Evolutionary conservation across 2,797 vertebrate species (phyloP).

Genomic region (Falco cherrug): DNA sequence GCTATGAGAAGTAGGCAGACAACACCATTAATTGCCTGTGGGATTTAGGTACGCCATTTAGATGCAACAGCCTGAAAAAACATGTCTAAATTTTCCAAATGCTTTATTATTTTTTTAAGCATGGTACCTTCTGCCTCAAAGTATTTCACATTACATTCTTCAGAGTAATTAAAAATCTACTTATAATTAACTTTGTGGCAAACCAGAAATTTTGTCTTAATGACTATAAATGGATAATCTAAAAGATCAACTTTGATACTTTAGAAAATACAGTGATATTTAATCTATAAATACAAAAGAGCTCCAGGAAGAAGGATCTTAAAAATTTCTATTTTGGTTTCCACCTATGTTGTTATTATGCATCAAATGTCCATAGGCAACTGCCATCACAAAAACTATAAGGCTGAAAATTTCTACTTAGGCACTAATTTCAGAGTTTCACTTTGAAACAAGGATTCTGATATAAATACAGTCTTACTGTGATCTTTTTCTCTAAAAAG

Average conservation of each 20-base stretch:
- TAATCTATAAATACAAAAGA: neutral
- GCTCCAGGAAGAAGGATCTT: neutral
- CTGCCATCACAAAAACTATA: neutral
- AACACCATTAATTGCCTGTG: slow-evolving; percentile 38
- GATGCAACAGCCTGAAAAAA: slow-evolving; percentile 19
- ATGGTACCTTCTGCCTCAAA: neutral
- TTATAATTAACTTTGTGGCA: slow-evolving; percentile 3
- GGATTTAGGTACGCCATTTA: slow-evolving; percentile 4
- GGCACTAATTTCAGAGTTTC: neutral
- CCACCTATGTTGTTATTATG: neutral
- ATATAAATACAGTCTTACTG: neutral
- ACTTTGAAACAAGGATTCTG: neutral
- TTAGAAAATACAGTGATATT: neutral
- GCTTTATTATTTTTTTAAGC: neutral
- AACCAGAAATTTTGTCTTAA: neutral
- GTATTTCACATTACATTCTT: slow-evolving; percentile 6
- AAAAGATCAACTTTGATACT: neutral
- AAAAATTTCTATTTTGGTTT: neutral
- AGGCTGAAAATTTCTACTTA: neutral
- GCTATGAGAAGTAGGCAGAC: slow-evolving; percentile 31
- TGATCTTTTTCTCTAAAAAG: neutral
- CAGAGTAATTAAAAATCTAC: slow-evolving; percentile 11
- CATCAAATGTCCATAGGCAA: neutral
- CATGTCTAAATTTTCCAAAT: neutral
- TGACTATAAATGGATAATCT: neutral